Percentiles rank a stretch among this genome's conserved stretches.
Evolutionary conservation across 1,140 invertebrate genomes (phyloP).

Genomic region (Drosophila simulans): DNA sequence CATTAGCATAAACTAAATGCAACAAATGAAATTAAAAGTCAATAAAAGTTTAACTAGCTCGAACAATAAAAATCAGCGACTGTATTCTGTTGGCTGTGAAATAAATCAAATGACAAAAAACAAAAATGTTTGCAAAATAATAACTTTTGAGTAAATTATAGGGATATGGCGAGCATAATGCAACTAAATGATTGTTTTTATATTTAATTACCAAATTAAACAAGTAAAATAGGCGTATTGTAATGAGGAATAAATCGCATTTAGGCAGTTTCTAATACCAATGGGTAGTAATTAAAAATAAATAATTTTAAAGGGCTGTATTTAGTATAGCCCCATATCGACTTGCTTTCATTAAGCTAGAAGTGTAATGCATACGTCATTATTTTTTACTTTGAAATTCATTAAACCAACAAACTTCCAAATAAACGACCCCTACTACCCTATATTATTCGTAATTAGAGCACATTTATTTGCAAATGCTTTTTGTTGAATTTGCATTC

Average conservation of each 20-base stretch:
- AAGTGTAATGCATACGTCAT: too few species aligned
- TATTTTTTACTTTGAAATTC: neutral
- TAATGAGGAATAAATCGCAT: neutral
- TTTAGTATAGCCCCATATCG: too few species aligned
- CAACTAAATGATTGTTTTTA: slow-evolving; percentile 10
- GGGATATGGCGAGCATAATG: slow-evolving; percentile 13
- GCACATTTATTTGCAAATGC: slow-evolving; percentile 36
- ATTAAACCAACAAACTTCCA: too few species aligned
- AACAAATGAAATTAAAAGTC: slow-evolving; percentile 52
- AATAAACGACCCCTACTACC: neutral
- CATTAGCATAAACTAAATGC: slow-evolving; percentile 51
- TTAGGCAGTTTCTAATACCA: too few species aligned
- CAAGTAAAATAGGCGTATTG: neutral
- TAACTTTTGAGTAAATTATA: slow-evolving; percentile 5
- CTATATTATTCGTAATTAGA: slow-evolving; percentile 1
- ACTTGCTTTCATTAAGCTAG: too few species aligned
- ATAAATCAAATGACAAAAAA: slow-evolving; percentile 12
- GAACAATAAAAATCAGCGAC: slow-evolving; percentile 47
- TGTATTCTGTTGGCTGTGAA: slow-evolving; percentile 4
- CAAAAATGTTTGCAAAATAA: slow-evolving; percentile 21
- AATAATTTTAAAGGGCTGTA: too few species aligned
- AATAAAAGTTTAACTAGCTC: slow-evolving; percentile 47
- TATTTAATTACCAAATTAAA: slow-evolving; percentile 26
- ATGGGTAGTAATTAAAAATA: too few species aligned
- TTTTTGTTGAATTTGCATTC: slow-evolving; percentile 22